These are phyloP conservation scores for Shargacucullia verbasci DNA, from an alignment of 2,888 invertebrate species.

Conservation along the genomic window DNA sequence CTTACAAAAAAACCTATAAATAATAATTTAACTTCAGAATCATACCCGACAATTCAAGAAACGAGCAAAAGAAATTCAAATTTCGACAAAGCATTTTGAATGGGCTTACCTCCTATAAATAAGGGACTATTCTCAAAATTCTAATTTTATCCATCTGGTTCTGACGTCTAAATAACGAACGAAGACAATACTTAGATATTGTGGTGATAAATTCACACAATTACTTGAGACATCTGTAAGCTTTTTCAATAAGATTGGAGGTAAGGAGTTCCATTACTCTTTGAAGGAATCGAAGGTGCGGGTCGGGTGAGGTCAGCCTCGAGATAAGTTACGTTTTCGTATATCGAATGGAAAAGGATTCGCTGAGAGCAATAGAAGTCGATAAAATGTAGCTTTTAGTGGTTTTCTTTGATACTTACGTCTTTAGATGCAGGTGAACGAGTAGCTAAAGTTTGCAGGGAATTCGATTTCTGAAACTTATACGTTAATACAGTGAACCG, in stretches of 20 bases:
- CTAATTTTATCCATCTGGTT: conserved; percentile 47
- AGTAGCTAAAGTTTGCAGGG: background rate
- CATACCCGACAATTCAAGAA: conserved; percentile 2
- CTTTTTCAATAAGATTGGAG: conserved; percentile 65
- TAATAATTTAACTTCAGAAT: background rate
- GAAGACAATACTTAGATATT: conserved; percentile 44
- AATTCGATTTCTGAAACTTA: conserved; percentile 8
- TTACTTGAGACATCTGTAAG: conserved; percentile 56
- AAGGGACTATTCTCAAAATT: conserved; percentile 28
- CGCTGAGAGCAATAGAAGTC: conserved; percentile 33
- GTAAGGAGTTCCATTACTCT: conserved; percentile 61
- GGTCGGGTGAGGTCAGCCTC: conserved; percentile 39
- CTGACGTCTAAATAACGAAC: conserved; percentile 41
- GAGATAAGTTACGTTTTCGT: conserved; percentile 52
- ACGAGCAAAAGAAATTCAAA: conserved; percentile 11
- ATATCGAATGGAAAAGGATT: conserved; percentile 41
- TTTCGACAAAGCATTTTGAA: conserved; percentile 16
- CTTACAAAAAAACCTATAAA: background rate
- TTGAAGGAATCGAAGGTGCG: conserved; percentile 50
- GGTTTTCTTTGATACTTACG: conserved; percentile 11
- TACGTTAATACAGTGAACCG: too few species aligned
- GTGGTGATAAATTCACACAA: conserved; percentile 61
- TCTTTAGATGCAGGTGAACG: conserved; percentile 11
- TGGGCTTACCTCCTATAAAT: conserved; percentile 23
- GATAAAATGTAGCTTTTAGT: conserved; percentile 30